These are phyloP conservation scores for Mesorhabditis spiculigera DNA, from an alignment of 2,888 invertebrate genomes.

Conservation along the genomic window DNA sequence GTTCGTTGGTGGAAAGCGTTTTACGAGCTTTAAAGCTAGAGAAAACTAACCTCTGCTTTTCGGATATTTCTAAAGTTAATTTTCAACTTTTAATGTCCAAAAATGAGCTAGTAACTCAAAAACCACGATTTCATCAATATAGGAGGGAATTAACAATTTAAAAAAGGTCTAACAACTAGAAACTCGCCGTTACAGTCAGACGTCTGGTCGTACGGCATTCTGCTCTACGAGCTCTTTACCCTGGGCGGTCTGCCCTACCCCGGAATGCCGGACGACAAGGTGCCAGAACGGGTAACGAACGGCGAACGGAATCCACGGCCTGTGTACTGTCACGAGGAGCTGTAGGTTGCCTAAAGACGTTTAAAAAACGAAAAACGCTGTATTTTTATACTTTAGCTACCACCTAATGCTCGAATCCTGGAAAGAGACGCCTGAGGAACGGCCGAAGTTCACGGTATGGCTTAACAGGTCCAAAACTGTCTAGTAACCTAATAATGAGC, in stretches of 20 bases:
- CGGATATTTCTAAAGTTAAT: too few relatives aligned
- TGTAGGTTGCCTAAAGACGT: conserved; percentile 65
- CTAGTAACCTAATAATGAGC: too few relatives aligned
- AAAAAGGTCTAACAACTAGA: too few relatives aligned
- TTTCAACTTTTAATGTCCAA: too few relatives aligned
- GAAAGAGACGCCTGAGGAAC: conserved; percentile 73
- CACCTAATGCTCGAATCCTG: conserved; percentile 83
- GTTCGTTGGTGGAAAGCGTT: too few relatives aligned
- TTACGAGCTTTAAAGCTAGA: too few relatives aligned
- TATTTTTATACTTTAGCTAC: conserved; percentile 62
- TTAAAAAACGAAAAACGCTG: neutral
- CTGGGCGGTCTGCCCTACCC: conserved; percentile 70
- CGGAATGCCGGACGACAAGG: conserved; percentile 33
- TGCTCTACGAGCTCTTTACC: conserved; percentile 66
- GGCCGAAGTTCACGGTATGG: conserved; percentile 73
- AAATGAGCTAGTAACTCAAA: too few relatives aligned
- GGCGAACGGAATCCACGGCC: conserved; percentile 87
- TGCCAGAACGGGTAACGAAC: conserved; percentile 66
- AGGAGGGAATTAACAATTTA: too few relatives aligned
- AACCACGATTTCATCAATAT: too few relatives aligned
- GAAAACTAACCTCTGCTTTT: too few relatives aligned
- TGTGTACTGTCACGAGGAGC: conserved; percentile 74
- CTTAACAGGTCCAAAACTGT: too few relatives aligned
- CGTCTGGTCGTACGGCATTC: conserved; percentile 65
- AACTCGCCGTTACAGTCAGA: conserved; percentile 22